Evolutionary conservation across 1,140 invertebrate genomes (phyloP), one percentile per base, ranked within the genome.

Genomic region (Argopecten irradians): DNA sequence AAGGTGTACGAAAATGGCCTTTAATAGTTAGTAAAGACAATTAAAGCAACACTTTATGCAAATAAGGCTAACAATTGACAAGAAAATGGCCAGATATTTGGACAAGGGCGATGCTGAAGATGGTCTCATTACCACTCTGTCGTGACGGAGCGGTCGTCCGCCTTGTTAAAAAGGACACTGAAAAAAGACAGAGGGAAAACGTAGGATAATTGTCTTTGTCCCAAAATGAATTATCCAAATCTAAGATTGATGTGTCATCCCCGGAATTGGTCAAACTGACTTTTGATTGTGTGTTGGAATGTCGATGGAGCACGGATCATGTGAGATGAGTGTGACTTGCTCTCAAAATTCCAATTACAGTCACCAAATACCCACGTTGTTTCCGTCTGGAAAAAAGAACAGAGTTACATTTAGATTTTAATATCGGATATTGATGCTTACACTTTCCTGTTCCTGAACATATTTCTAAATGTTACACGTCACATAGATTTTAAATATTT

Each of bases 1-100:
- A 28, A 71, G 55, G 55, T 71, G 55, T 71, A 28, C 55, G 16
- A 22, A 71, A 71, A 71, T 71, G 55, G 22, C n/a, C 55, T 28
- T n/a, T 71, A 71, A 71, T 71, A 22, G 55, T 71, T 71, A 71
- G 8, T 71, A n/a, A 7, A 7, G 55, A n/a, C 55, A 71, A 71
- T 71, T 71, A 71, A 71, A 7, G 55, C 55, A 71, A 71, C 55
- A 71, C 55, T n/a, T 71, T 71, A 71, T 71, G 55, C 55, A 71
- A 71, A 71, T 71, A 71, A 71, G 55, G 55, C 55, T 71, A 28
- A 71, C 55, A 16, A 71, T 71, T 71, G 55, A 71, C 55, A 71
- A 71, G 55, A 28, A 71, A 71, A 71, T 71, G 55, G 55, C 28
- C 55, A 71, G 55, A 71, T 71, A 28, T 71, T 71, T 71, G 55